Evolutionary conservation across 2,797 vertebrate genomes (phyloP).

Genomic region (Vireo griseus): DNA sequence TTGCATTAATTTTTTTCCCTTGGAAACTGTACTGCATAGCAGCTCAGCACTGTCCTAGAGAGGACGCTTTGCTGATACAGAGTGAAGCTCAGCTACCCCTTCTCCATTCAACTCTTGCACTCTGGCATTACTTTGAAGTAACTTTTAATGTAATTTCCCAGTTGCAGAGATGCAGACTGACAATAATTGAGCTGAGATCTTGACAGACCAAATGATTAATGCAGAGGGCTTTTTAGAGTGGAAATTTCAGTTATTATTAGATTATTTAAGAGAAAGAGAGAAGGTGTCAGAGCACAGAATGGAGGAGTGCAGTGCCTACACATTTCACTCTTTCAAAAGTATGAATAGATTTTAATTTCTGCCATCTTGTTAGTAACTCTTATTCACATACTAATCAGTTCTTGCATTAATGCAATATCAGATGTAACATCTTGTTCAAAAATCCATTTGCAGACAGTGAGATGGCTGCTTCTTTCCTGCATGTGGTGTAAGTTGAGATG

Average conservation of each 20-base stretch:
- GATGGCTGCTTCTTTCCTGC: neutral
- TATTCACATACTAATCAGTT: neutral
- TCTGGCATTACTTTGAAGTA: conserved; percentile 13
- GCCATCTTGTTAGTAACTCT: neutral
- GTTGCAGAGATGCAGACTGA: conserved; percentile 14
- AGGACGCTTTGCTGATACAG: neutral
- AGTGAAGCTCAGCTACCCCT: neutral
- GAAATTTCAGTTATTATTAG: conserved; percentile 55
- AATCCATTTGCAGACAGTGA: neutral
- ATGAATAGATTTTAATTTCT: conserved; percentile 34
- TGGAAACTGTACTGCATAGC: neutral
- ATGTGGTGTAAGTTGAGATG: neutral
- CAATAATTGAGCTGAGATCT: conserved; percentile 49
- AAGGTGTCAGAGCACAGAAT: conserved; percentile 24
- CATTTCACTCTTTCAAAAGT: neutral
- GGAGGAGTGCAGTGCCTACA: conserved; percentile 1
- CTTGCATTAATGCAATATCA: neutral
- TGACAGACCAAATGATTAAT: conserved; percentile 48
- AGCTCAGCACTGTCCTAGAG: neutral
- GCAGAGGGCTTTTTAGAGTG: conserved; percentile 42
- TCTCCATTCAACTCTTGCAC: neutral
- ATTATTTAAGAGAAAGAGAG: conserved; percentile 39
- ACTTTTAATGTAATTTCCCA: conserved; percentile 46
- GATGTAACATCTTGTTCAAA: neutral
- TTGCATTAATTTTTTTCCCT: conserved; percentile 16